phyloP scores from a whole-genome alignment of 2,888 invertebrate genomes.

The Elgonia sp. region DNA sequence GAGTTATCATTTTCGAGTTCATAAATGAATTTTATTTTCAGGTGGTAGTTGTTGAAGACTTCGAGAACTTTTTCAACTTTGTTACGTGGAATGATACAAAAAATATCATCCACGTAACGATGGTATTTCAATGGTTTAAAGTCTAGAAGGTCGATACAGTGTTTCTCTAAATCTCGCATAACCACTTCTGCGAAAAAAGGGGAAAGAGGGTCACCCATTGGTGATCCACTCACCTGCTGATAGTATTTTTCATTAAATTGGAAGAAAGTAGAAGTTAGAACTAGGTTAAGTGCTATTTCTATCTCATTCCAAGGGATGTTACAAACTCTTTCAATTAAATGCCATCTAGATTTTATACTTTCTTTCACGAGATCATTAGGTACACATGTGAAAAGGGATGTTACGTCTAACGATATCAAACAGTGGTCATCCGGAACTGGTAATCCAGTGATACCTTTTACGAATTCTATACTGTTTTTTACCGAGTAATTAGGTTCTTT shows the following conservation, averaged over 20 bases:
- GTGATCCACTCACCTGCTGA: not conserved
- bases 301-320: not conserved
- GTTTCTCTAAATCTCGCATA: not conserved
- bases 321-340: not conserved
- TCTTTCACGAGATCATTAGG: not conserved
- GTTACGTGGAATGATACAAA: constrained; percentile 10
- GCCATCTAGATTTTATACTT: not conserved
- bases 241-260: not conserved
- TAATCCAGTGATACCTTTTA: not conserved
- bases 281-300: not conserved
- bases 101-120: constrained; percentile 31
- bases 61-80: not conserved
- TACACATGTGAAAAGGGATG: not conserved
- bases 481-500: not conserved
- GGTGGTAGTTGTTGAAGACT: constrained; percentile 2
- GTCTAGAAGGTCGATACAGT: not conserved
- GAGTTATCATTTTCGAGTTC: constrained; percentile 31
- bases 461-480: not conserved
- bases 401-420: not conserved
- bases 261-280: not conserved
- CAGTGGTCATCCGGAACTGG: not conserved
- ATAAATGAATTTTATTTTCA: constrained; percentile 21
- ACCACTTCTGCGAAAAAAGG: constrained; percentile 10
- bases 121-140: not conserved
- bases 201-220: not conserved